Base-by-base conservation (phyloP, 37 sponge, comb jelly and placozoan species). In the Petrosia ficiformis region DNA sequence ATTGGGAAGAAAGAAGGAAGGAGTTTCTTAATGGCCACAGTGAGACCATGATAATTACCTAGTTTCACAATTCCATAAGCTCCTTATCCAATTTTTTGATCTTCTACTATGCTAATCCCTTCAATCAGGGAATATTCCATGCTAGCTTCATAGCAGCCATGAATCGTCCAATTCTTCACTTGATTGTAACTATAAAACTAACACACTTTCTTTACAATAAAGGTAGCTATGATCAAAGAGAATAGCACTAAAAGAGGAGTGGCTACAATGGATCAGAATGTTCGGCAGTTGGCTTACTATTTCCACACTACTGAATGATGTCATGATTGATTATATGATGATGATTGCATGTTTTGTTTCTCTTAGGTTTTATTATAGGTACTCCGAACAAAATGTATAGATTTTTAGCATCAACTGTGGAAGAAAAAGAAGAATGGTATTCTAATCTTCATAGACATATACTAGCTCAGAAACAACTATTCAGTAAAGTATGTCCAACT, bases 391-490 rank as follows among this genome's bases (percentile, higher is more conserved):
- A 76, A 24, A 44, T 80, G 33, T 82, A 91, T 75, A 76, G 80
- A 26, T 86, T 91, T 48, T 3, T 83, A 43, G 84, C 92, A 4
- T 0, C 73, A 4, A 32, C 71, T 31, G 68, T 33, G 11, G 87
- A 72, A 40, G 80, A 82, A 34, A 91, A 91, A 75, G 65, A 56
- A 19, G 41, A 16, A 0, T 91, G 92, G 92, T 86, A 86, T 77
- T 59, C 68, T 39, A 72, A 82, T 26, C 41, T 91, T 0, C 80
- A 82, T 52, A 60, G 61, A 16, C 63, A 32, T 32, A 91, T 91
- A 22, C 74, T 83, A 30, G 43, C 75, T 2, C 92, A 91, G 58
- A 91, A 91, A 73, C 79, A 75, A 44, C 72, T 82, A 30, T 86
- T 91, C 54, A 82, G 44, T 67, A 44, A 86, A 59, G 92, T 91